Evolutionary conservation across 2,113 vertebrate species (phyloP).

Genomic region (Rhinichthys klamathensis): DNA sequence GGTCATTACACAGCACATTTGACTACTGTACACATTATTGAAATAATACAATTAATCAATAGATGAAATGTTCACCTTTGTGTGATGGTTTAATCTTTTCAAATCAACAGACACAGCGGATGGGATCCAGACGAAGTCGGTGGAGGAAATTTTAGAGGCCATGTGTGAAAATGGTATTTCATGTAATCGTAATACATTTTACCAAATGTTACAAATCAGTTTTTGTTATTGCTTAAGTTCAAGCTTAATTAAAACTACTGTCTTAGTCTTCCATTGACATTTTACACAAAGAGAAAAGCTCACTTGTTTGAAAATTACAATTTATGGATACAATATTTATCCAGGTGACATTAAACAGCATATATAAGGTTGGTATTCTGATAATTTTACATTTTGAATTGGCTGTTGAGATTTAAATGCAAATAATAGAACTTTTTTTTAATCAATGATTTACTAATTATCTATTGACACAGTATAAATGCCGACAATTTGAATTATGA

Average conservation of each 20-base stretch:
- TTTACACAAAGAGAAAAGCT: slow-evolving; percentile 17
- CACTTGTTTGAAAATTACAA: background rate
- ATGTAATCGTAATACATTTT: background rate
- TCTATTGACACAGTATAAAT: background rate
- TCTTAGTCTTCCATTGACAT: background rate
- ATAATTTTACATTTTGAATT: background rate
- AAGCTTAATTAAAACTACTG: background rate
- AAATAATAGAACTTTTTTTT: background rate
- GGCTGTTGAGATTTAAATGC: too few relatives aligned
- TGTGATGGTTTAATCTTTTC: background rate
- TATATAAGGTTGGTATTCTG: background rate
- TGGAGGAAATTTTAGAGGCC: background rate
- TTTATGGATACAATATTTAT: background rate
- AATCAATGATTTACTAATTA: background rate
- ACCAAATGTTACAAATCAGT: background rate
- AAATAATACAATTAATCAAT: background rate
- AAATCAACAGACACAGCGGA: background rate
- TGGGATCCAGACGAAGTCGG: background rate
- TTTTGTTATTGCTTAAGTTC: background rate
- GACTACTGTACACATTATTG: background rate
- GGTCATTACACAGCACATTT: background rate
- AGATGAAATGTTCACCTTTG: background rate
- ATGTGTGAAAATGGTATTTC: slow-evolving; percentile 9
- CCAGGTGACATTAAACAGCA: background rate
- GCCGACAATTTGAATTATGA: background rate